Conservation (phyloP, 2,113 vertebrate genomes). For the Pyrgilauda ruficollis region DNA sequence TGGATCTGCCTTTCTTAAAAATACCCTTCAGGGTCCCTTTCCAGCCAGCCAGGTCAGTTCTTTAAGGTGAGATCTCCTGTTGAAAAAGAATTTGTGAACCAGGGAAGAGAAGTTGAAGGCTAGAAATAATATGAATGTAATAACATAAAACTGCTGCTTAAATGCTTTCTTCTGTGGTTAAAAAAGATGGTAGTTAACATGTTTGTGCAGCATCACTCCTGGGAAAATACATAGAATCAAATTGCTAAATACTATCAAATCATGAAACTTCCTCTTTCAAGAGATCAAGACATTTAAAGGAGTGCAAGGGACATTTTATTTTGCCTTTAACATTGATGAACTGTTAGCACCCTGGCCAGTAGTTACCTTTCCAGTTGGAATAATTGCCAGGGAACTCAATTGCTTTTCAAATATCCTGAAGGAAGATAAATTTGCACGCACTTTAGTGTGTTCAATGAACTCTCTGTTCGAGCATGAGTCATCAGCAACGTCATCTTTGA, state of each 20-base stretch:
- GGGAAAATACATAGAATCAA: background rate
- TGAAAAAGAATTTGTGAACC: background rate
- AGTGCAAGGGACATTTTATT: background rate
- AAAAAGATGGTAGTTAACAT: background rate
- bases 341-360: background rate
- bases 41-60: background rate
- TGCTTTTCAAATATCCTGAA: background rate
- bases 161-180: background rate
- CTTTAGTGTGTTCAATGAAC: accelerated
- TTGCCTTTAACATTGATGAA: background rate
- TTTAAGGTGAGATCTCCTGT: background rate
- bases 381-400: background rate
- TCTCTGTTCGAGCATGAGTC: background rate
- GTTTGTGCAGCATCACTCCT: background rate
- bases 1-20: background rate
- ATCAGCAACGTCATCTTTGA: background rate
- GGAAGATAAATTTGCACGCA: background rate
- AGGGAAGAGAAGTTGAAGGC: background rate
- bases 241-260: background rate
- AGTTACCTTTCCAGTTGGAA: background rate
- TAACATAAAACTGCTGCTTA: background rate
- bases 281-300: background rate
- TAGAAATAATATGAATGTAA: background rate
- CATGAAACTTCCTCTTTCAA: background rate
- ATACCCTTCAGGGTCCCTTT: background rate